Evolutionary conservation across 2,797 vertebrate species (phyloP), one percentile per base, ranked within the genome.

Genomic region (Menidia menidia): DNA sequence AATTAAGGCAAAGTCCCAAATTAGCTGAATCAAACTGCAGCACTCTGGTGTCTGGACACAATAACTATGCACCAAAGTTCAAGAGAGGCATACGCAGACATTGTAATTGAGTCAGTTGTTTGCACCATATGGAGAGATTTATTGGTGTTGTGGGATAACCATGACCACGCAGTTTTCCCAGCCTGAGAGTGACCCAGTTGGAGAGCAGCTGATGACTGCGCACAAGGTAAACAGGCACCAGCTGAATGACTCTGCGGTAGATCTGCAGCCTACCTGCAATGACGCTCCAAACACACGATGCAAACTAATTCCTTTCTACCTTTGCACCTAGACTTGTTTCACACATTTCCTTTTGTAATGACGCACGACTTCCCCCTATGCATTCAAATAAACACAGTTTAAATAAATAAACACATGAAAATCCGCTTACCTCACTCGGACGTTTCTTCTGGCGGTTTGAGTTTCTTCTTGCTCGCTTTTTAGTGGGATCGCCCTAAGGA

Each of bases 181-280:
- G 71, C 2, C 47, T 19, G 51, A 66, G 44, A 52, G 69, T 71
- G 85, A 82, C 81, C 78, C 78, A 86, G 59, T 81, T 84, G 5
- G 33, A 71, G 60, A 54, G 43, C 83, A 77, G 60, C 68, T 81
- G 79, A 75, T 81, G 71, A 79, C 68, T 84, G 81, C 84, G 86
- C 81, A 86, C 4, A 55, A 81, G 45, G 61, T 81, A 73, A 89
- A 87, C 64, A 74, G 69, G 66, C 53, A 78, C 74, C 41, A 68
- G 71, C 65, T 60, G 56, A 62, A 81, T 75, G 87, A 88, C 88
- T 89, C 86, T 93, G 92, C 88, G 80, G 84, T 87, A 92, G 52
- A 84, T 55, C 68, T 71, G 61, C 7, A 59, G 9, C 4, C 35
- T 19, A 64, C n/a, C 74, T 63, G 66, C 81, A 71, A 25, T 2